A percentile compares a stretch with the other conserved stretches of the same genome.
Evolutionary conservation across 2,113 vertebrate species (phyloP).

Genomic region (Otus sunia): DNA sequence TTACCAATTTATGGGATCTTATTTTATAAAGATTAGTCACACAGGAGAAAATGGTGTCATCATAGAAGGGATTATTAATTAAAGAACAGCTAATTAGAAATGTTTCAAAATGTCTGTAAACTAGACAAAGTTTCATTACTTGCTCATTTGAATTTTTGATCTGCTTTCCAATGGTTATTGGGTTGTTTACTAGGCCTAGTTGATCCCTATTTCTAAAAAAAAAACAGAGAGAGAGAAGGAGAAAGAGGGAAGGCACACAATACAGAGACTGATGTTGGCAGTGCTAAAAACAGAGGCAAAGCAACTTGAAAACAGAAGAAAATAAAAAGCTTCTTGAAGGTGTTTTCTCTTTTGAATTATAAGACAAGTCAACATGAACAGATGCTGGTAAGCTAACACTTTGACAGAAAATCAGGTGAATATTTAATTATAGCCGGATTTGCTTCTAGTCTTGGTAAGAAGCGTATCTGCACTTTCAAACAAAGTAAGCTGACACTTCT

Average conservation of each 20-base stretch:
- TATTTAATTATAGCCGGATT: conserved; percentile 17
- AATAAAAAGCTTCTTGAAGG: conserved; percentile 18
- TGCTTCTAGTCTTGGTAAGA: not conserved
- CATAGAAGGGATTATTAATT: conserved; percentile 13
- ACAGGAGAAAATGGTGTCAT: not conserved
- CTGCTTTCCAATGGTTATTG: not conserved
- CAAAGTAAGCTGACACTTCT: conserved; percentile 6
- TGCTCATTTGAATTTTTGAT: conserved; percentile 13
- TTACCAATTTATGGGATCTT: not conserved
- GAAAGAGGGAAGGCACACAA: not conserved
- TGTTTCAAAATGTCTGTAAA: not conserved
- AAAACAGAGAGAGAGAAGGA: not conserved
- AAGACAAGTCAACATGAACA: conserved; percentile 31
- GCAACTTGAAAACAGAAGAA: not conserved
- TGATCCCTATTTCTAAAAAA: not conserved
- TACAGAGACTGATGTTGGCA: not conserved
- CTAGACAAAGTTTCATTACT: not conserved
- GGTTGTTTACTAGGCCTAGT: not conserved
- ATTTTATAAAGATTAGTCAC: not conserved
- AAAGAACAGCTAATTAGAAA: conserved; percentile 32
- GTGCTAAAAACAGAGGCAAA: conserved; percentile 20
- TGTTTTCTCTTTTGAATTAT: conserved; percentile 43
- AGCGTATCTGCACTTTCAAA: not conserved
- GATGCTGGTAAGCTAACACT: conserved; percentile 14
- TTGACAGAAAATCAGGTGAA: conserved; percentile 49